Evolutionary conservation across 2,113 vertebrate genomes (phyloP), one percentile per base, ranked within the genome.

Genomic region (Dunckerocampus dactyliophorus): DNA sequence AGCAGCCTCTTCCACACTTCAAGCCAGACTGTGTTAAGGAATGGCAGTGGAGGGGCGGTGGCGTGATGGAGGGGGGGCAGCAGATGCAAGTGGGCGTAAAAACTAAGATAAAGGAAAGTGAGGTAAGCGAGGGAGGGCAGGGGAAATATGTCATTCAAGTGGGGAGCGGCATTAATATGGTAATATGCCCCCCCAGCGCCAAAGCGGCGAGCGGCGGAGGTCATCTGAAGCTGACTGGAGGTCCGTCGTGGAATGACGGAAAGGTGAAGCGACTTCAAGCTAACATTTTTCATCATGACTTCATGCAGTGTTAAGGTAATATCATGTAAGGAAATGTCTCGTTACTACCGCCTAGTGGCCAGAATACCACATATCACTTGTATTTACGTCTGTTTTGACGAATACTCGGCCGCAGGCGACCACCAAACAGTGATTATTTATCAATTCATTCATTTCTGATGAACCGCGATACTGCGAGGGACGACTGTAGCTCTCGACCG

Each of bases 1-100:
- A 77, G 81, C 87, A 87, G 71, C 75, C 71, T 81, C 79, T 82
- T 77, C 62, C 77, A 85, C 87, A 85, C 80, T 80, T 87, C 79
- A 80, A 70, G 84, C 70, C 72, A 85, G 66, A 76, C 71, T 67
- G 81, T 79, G 82, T 68, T 74, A 82, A 86, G 77, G 81, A 61
- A 73, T 75, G 74, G 70, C 53, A 69, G 62, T 55, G 47, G 62
- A 28, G 50, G 50, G 42, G 69, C 4, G 24, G 24, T 28, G 24
- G 24, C 24, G 24, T 28, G 24, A 28, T 28, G 24, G 24, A 52
- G 24, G 48, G 49, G 24, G 31, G 31, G 24, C 45, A 43, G 54
- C 75, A 82, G 71, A 76, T 74, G 75, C 45, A 22, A 62, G 68
- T 70, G 69, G 63, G 61, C 45, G 67, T 51, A 13, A 56, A 31